These are phyloP conservation scores for Philonicus albiceps DNA, from an alignment of 2,888 invertebrate genomes.

Conservation along the genomic window DNA sequence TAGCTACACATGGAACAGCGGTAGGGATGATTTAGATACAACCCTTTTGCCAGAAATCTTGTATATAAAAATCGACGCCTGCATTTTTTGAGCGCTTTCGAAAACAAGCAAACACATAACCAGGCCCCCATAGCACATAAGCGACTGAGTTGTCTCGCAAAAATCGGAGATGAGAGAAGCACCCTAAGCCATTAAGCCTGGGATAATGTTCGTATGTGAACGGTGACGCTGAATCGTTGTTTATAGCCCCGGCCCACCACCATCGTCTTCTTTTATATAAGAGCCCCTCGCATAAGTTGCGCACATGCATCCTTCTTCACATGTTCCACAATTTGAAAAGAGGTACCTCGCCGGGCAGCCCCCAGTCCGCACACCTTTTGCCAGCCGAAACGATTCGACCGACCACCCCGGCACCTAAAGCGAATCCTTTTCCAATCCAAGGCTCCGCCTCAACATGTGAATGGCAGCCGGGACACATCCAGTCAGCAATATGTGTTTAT, in stretches of 20 bases:
- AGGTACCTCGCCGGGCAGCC: not conserved
- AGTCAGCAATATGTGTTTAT: constrained; percentile 48
- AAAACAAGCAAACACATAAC: constrained; percentile 39
- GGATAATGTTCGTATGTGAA: constrained; percentile 31
- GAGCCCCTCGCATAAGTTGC: constrained; percentile 4
- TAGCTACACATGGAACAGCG: not conserved
- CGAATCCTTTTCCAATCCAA: constrained; percentile 28
- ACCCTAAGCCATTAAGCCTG: constrained; percentile 13
- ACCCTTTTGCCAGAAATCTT: constrained; percentile 25
- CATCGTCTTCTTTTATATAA: constrained; percentile 1
- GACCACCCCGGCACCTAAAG: not conserved
- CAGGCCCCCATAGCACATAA: constrained; percentile 7
- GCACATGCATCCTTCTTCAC: constrained; percentile 29
- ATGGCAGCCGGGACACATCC: constrained; percentile 45
- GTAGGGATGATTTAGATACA: constrained; percentile 31
- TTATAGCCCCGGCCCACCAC: not conserved
- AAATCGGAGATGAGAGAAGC: not conserved
- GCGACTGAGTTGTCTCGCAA: not conserved
- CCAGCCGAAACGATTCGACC: no score
- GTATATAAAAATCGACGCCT: constrained; percentile 41
- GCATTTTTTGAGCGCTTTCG: constrained; percentile 20
- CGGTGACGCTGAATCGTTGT: not conserved
- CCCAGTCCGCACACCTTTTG: not conserved
- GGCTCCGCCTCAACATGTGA: constrained; percentile 47
- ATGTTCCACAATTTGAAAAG: not conserved